Base-by-base conservation (phyloP, 2,113 vertebrate species). In the Gavialis gangeticus region DNA sequence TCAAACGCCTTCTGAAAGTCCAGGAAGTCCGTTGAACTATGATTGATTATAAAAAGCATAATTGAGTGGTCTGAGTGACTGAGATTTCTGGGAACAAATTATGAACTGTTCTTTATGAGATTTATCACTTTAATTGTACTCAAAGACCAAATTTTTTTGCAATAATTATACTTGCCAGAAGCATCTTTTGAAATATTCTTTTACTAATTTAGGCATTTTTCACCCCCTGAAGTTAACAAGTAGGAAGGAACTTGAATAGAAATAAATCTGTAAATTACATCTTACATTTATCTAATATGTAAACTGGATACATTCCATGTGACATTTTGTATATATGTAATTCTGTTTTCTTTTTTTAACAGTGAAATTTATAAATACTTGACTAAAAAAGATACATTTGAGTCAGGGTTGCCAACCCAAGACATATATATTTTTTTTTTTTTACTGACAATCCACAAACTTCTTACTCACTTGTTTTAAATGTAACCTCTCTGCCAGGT, bases 141-240 rank as follows among this genome's bases (percentile, higher is more conserved):
- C 19, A 25, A 75, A 69, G 25, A 16, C 24, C 28, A 71, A 66
- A 60, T 64, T 54, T 5, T 62, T 27, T 87, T 12, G 15, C 25
- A 27, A 10, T n/a, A 30, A 4, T 25, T 79, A 78, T 59, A 17
- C 69, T 91, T 82, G 34, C 28, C 28, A 46, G 63, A 62, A 57
- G 12, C 19, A 37, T 3, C 46, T 84, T 73, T 37, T 77, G 62
- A 15, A 71, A 3, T 28, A 62, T 17, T 56, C 80, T 21, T 63
- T 22, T 9, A 37, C 75, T 66, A 55, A 0, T 1, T 0, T 28
- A 14, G 12, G 5, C 63, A 1, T 75, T 86, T 46, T 69, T 78
- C 30, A 6, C 12, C 46, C 0, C 2, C 2, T 9, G 46, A 75
- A 76, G 64, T 67, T 30, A 67, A 67, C 17, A 12, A 34, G 21